Evolutionary conservation across 1,140 invertebrate genomes (phyloP), one percentile per base, ranked within the genome.

Genomic region (Zophobas atratus): DNA sequence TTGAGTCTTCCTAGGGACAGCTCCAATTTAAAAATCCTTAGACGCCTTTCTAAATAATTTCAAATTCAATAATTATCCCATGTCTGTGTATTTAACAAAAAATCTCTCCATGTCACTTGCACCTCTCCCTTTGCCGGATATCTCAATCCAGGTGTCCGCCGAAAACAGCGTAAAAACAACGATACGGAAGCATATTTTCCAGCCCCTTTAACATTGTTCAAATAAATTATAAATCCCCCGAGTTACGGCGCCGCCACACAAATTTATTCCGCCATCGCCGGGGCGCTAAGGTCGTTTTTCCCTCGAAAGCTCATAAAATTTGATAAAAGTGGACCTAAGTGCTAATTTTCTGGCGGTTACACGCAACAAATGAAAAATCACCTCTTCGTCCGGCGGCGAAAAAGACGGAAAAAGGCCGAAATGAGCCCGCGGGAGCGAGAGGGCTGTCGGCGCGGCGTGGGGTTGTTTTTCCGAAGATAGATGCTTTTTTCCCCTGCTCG

Each of bases 251-350:
- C 32, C 34, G 71, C 43, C 73, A 75, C 57, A 41, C 53, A 79
- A 53, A 39, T 56, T 39, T 56, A 43, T 55, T 36, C 51, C 36
- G 32, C 32, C 67, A 56, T 71, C 36, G 67, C 36, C 33, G 6
- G 39, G 43, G 72, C 67, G 55, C 60, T 70, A 74, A 56, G 67
- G 77, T 63, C 67, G 75, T 55, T 77, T 70, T 76, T 72, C 55
- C 49, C 6, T 46, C 53, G 76, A 56, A 77, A 53, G 56, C 39
- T 49, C 53, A 67, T 73, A 77, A 79, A 76, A 80, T 80, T 78
- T 78, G 79, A 80, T 80, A 80, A 80, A 81, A 81, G 80, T 81
- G 80, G 63, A 78, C 78, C 79, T 81, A 80, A 81, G 81, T 80
- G 79, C 74, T 78, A 81, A 81, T 81, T 81, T 81, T 81, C 81